phyloP scores from a whole-genome alignment of 53 echinoderm and acorn worm species.

The Holothuria scabra region DNA sequence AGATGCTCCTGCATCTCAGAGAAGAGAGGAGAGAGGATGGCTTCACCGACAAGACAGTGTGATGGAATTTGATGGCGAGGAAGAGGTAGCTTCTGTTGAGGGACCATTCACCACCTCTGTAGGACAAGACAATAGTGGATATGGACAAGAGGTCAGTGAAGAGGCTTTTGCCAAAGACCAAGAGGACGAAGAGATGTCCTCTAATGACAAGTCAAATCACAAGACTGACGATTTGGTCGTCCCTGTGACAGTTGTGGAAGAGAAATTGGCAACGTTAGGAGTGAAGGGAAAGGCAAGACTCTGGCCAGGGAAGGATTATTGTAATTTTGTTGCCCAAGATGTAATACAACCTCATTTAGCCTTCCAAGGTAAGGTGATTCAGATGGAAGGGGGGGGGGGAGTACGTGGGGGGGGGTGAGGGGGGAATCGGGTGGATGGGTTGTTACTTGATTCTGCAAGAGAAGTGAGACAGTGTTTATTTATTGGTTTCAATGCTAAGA shows the following conservation, averaged over 20 bases:
- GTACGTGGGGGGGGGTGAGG: too few species aligned
- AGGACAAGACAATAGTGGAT: background rate
- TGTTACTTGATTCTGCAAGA: too few species aligned
- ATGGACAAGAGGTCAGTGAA: background rate
- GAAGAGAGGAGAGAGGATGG: too few species aligned
- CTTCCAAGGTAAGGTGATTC: constrained; percentile 69
- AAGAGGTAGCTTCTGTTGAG: background rate
- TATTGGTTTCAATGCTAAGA: too few species aligned
- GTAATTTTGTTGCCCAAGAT: constrained; percentile 87
- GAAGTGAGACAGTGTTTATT: too few species aligned
- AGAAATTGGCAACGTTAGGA: constrained; percentile 70
- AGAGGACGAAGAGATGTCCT: background rate
- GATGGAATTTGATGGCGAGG: too few species aligned
- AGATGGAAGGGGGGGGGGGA: background rate
- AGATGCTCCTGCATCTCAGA: too few species aligned
- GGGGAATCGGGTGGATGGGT: too few species aligned
- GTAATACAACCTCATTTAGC: constrained; percentile 74
- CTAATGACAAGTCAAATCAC: too few species aligned
- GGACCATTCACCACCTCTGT: background rate
- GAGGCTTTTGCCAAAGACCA: background rate
- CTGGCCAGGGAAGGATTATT: constrained; percentile 97
- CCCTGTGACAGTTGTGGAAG: constrained; percentile 68
- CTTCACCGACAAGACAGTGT: too few species aligned
- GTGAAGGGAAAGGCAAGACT: constrained; percentile 72
- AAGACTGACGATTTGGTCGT: background rate